phyloP scores from a whole-genome alignment of 2,797 vertebrate species.

The Chaunax sp. region DNA sequence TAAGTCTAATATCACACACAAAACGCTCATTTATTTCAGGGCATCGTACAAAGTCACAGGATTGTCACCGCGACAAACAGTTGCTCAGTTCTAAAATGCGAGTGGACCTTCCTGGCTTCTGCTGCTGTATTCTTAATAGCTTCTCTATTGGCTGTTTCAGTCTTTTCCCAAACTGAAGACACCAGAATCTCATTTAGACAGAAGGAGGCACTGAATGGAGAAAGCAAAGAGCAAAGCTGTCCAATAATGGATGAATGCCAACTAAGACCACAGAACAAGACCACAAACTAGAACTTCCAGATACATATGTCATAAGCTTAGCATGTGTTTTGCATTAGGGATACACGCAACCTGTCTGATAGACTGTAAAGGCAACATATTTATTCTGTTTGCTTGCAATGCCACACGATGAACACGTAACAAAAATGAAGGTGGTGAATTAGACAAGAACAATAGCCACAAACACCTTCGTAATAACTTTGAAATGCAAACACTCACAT shows the following conservation, averaged over 20 bases:
- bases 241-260: too few relatives aligned
- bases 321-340: too few relatives aligned
- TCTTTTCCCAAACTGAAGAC: background rate
- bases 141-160: background rate
- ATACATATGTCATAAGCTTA: too few relatives aligned
- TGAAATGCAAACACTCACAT: conserved; percentile 1
- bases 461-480: background rate
- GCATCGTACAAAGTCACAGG: too few relatives aligned
- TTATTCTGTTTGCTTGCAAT: background rate
- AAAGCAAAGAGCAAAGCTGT: background rate
- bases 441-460: too few relatives aligned
- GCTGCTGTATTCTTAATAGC: background rate
- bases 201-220: background rate
- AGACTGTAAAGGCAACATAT: background rate
- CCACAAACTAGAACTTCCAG: background rate
- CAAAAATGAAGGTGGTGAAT: too few relatives aligned
- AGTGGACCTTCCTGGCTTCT: background rate
- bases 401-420: too few relatives aligned
- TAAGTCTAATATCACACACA: background rate
- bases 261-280: background rate
- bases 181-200: background rate
- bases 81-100: background rate
- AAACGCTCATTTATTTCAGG: background rate
- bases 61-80: too few relatives aligned
- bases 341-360: background rate